phyloP scores from a whole-genome alignment of 2,113 vertebrate species.

The Illadopsis cleaveri region DNA sequence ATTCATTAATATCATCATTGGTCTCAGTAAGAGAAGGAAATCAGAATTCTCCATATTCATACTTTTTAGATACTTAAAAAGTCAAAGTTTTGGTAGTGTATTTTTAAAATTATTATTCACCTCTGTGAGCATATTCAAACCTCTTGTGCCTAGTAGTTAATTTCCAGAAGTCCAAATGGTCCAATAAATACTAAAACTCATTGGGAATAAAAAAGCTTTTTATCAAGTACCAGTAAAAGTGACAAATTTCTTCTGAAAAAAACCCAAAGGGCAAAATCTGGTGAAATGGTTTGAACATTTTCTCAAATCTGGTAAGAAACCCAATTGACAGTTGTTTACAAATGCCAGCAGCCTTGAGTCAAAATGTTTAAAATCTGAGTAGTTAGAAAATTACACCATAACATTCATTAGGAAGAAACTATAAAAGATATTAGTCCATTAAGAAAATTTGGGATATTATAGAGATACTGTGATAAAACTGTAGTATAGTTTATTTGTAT shows the following conservation, averaged over 20 bases:
- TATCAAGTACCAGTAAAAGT: neutral
- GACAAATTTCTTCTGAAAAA: neutral
- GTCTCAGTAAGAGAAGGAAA: neutral
- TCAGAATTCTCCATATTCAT: neutral
- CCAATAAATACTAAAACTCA: neutral
- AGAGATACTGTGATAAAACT: slow-evolving; percentile 23
- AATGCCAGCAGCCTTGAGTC: neutral
- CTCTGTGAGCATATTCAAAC: neutral
- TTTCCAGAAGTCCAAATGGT: neutral
- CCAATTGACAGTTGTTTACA: accelerated
- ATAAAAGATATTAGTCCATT: neutral
- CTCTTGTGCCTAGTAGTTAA: neutral
- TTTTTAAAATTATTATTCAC: neutral
- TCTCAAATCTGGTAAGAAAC: neutral
- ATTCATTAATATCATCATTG: neutral
- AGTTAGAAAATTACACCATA: neutral
- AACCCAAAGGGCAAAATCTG: neutral
- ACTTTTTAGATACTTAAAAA: neutral
- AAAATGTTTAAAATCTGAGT: neutral
- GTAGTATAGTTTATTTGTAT: slow-evolving; percentile 22
- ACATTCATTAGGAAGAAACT: neutral
- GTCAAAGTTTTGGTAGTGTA: neutral
- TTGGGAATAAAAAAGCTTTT: neutral
- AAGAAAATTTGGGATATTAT: slow-evolving; percentile 15
- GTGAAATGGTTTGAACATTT: neutral